Conservation (phyloP, 2,797 vertebrate genomes). For the Clarias laeviceps region DNA sequence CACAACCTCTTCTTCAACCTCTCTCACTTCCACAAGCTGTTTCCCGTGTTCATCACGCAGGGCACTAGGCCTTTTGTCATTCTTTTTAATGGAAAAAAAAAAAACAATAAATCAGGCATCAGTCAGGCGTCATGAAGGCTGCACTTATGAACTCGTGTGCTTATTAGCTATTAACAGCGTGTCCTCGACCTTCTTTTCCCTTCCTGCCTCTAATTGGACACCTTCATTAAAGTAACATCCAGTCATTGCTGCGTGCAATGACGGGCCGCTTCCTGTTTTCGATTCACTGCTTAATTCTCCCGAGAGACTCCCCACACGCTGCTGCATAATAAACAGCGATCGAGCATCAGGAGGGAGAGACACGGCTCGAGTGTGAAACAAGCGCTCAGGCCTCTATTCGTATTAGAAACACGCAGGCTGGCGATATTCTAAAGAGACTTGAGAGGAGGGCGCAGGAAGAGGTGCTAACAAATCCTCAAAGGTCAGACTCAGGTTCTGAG, state of each 20-base stretch:
- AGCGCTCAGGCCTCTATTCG: slow-evolving; percentile 29
- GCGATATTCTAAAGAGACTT: slow-evolving; percentile 12
- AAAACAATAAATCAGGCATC: slow-evolving; percentile 8
- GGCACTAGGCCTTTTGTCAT: not conserved
- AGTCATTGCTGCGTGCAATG: slow-evolving; percentile 28
- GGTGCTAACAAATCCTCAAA: not conserved
- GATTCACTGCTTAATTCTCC: slow-evolving; percentile 44
- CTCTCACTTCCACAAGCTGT: slow-evolving; percentile 25
- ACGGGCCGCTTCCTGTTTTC: slow-evolving; percentile 48
- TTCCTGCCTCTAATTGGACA: slow-evolving; percentile 41
- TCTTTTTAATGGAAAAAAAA: not conserved
- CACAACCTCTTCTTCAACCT: not conserved
- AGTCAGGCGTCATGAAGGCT: not conserved
- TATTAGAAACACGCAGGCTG: not conserved
- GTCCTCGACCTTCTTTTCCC: slow-evolving; percentile 13
- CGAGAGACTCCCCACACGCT: slow-evolving; percentile 19
- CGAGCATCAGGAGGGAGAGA: slow-evolving; percentile 14
- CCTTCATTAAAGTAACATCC: slow-evolving; percentile 39
- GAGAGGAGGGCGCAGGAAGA: slow-evolving; percentile 21
- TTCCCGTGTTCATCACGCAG: slow-evolving; percentile 18
- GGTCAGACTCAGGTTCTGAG: not conserved
- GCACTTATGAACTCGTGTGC: not conserved
- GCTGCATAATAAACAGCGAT: slow-evolving; percentile 20
- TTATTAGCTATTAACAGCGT: slow-evolving; percentile 30
- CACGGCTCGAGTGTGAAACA: slow-evolving; percentile 21